Evolutionary conservation across 2,888 invertebrate species (phyloP).

Genomic region (Polylopha cassiicola): DNA sequence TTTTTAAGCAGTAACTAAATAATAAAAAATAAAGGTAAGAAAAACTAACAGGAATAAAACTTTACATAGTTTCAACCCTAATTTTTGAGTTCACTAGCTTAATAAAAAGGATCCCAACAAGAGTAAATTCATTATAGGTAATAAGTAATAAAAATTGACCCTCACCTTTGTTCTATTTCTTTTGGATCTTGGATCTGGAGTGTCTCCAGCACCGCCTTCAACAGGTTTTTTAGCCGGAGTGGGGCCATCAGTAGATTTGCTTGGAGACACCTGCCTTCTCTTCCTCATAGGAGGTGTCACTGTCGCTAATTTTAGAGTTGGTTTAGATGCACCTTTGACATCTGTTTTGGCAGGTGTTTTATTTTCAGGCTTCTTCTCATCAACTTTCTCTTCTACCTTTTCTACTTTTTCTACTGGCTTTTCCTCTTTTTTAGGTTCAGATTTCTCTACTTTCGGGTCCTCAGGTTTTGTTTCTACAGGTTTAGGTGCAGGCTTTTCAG

Average conservation of each 20-base stretch:
- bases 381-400: slow-evolving; percentile 36
- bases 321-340: slow-evolving; percentile 59
- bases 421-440: slow-evolving; percentile 48
- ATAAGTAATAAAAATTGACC: background rate
- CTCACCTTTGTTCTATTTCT: slow-evolving; percentile 68
- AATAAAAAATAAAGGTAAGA: background rate
- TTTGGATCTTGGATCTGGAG: slow-evolving; percentile 63
- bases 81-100: too few species aligned
- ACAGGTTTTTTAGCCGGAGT: slow-evolving; percentile 54
- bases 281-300: slow-evolving; percentile 75
- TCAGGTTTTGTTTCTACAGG: slow-evolving; percentile 37
- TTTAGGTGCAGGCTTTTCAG: slow-evolving; percentile 25
- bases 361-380: slow-evolving; percentile 37
- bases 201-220: slow-evolving; percentile 51
- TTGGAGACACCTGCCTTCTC: slow-evolving; percentile 71
- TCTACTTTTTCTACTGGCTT: slow-evolving; percentile 43
- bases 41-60: too few species aligned
- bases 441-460: slow-evolving; percentile 34
- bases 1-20: background rate
- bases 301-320: slow-evolving; percentile 74
- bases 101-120: too few species aligned
- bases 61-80: too few species aligned
- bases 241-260: slow-evolving; percentile 50
- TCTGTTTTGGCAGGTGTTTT: slow-evolving; percentile 46
- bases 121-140: too few species aligned